phyloP scores from a whole-genome alignment of 2,888 invertebrate genomes.

The Drosophila paracracens region DNA sequence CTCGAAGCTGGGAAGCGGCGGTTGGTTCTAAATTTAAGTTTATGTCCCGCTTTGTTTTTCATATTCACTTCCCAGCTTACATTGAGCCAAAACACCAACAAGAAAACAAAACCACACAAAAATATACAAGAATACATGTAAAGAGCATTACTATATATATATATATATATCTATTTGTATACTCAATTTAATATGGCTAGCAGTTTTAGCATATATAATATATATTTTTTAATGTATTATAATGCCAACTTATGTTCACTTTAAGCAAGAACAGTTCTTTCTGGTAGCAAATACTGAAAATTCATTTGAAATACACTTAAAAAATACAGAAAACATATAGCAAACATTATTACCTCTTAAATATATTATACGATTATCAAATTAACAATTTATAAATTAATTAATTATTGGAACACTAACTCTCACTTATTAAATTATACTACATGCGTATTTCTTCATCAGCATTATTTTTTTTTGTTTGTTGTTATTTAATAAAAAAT shows the following conservation, averaged over 20 bases:
- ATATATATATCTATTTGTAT: not conserved
- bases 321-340: not conserved
- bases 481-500: not conserved
- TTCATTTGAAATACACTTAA: not conserved
- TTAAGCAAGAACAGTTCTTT: not conserved
- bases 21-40: slow-evolving; percentile 90
- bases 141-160: not conserved
- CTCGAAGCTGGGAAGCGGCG: slow-evolving; percentile 94
- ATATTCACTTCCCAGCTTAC: not conserved
- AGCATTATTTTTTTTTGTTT: not conserved
- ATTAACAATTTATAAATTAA: not conserved
- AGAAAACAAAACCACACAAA: too few relatives aligned
- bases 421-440: not conserved
- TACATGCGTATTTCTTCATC: not conserved
- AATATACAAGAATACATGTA: not conserved
- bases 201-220: not conserved
- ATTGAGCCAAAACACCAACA: not conserved
- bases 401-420: not conserved
- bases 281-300: not conserved
- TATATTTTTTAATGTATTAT: not conserved
- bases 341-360: slow-evolving; percentile 1
- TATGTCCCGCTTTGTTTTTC: not conserved
- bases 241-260: not conserved
- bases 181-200: not conserved
- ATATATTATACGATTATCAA: not conserved